phyloP scores from a whole-genome alignment of 2,797 vertebrate genomes.

The Pseudochirops corinnae region DNA sequence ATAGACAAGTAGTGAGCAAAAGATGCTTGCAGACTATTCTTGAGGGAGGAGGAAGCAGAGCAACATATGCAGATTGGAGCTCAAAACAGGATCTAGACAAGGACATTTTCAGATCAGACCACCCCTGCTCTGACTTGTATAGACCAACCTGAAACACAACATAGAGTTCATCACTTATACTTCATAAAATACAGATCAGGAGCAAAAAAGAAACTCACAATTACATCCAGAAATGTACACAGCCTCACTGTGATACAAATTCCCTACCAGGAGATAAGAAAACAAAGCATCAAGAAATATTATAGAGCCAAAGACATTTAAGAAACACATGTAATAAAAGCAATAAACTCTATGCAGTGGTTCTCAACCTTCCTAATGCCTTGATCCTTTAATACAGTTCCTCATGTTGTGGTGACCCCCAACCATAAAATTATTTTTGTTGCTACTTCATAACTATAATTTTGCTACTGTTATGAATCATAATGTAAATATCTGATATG shows the following conservation, averaged over 20 bases:
- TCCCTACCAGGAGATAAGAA: background rate
- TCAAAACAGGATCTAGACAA: background rate
- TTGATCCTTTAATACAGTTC: too few species aligned
- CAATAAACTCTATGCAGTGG: background rate
- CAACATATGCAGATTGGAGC: background rate
- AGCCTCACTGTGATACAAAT: background rate
- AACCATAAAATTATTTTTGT: too few species aligned
- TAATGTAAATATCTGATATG: too few species aligned
- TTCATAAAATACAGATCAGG: background rate
- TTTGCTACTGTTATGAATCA: too few species aligned
- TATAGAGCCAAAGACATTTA: background rate
- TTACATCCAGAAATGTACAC: background rate
- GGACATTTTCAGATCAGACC: background rate
- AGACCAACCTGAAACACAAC: background rate
- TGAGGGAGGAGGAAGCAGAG: background rate
- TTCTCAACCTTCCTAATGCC: too few species aligned
- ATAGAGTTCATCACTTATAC: background rate
- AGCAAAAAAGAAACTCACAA: background rate
- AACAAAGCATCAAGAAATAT: background rate
- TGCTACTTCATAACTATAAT: too few species aligned
- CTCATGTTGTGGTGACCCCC: too few species aligned
- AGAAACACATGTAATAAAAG: background rate
- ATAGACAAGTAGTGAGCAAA: background rate
- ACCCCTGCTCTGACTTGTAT: background rate
- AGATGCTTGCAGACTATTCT: background rate